A percentile compares a stretch with the other conserved stretches of the same genome.
phyloP scores from a whole-genome alignment of 2,888 invertebrate species.

The Miltochrista miniata region DNA sequence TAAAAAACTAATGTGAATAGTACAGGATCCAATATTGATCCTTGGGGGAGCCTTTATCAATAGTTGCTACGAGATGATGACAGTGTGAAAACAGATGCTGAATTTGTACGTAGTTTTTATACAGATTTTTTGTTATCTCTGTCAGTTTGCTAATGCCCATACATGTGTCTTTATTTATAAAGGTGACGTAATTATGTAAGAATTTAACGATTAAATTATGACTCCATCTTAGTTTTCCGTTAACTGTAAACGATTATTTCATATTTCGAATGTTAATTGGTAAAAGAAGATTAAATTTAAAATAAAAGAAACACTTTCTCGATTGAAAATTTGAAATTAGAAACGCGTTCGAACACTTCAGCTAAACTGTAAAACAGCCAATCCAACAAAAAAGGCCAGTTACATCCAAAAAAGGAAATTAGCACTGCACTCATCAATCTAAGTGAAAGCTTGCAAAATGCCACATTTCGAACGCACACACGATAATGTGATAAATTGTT shows the following conservation, averaged over 20 bases:
- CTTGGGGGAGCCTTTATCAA: too few species aligned
- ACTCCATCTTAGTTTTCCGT: not conserved
- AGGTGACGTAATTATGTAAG: conserved; percentile 10
- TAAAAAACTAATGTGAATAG: too few species aligned
- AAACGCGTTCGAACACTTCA: conserved; percentile 7
- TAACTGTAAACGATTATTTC: not conserved
- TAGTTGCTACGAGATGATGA: too few species aligned
- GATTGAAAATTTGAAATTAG: not conserved
- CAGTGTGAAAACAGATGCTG: not conserved
- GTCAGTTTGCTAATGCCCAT: not conserved
- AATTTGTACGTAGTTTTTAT: conserved; percentile 1
- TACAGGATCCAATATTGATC: too few species aligned
- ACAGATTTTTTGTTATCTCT: not conserved
- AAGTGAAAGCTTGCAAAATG: conserved; percentile 33
- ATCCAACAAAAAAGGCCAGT: conserved; percentile 19
- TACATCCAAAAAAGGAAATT: conserved; percentile 35
- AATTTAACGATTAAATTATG: conserved; percentile 7
- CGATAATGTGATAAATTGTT: conserved; percentile 7
- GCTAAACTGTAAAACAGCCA: not conserved
- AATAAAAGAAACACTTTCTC: not conserved
- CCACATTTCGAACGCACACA: conserved; percentile 11
- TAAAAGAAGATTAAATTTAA: too few species aligned
- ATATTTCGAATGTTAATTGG: not conserved
- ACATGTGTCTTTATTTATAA: conserved; percentile 3
- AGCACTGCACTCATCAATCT: conserved; percentile 30